These are phyloP conservation scores for Gibbula magus DNA, from an alignment of 2,888 invertebrate genomes.

Conservation along the genomic window DNA sequence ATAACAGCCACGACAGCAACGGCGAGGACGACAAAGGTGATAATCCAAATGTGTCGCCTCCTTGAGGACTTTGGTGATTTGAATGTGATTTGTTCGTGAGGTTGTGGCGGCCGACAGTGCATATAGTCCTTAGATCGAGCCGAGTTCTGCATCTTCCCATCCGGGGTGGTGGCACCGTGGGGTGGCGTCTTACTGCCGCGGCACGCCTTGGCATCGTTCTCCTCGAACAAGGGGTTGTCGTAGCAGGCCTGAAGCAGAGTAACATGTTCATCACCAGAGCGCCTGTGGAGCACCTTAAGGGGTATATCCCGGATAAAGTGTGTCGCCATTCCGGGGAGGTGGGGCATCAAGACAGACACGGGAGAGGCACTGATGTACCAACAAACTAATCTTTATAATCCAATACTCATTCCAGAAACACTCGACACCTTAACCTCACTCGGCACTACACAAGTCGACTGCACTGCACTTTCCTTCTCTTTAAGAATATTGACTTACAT, in stretches of 20 bases:
- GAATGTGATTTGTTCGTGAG: slow-evolving; percentile 36
- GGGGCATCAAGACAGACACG: not conserved
- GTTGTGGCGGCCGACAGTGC: slow-evolving; percentile 37
- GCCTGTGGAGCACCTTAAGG: slow-evolving; percentile 45
- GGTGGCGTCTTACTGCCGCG: slow-evolving; percentile 35
- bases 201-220: slow-evolving; percentile 46
- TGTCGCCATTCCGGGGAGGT: slow-evolving; percentile 17
- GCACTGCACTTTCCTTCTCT: not conserved
- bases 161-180: slow-evolving; percentile 42
- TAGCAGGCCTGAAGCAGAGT: slow-evolving; percentile 69
- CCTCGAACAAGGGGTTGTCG: slow-evolving; percentile 66
- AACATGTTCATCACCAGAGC: slow-evolving; percentile 57
- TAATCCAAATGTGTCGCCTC: slow-evolving; percentile 36
- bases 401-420: too few species aligned
- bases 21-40: slow-evolving; percentile 31
- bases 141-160: slow-evolving; percentile 38
- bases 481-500: not conserved
- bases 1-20: slow-evolving; percentile 37
- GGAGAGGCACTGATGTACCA: too few species aligned
- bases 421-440: too few species aligned
- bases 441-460: too few species aligned
- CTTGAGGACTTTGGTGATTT: slow-evolving; percentile 32
- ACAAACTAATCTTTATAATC: too few species aligned
- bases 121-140: slow-evolving; percentile 45
- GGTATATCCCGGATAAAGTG: slow-evolving; percentile 43